phyloP scores from a whole-genome alignment of 2,888 invertebrate genomes.

The Nebria brevicollis region DNA sequence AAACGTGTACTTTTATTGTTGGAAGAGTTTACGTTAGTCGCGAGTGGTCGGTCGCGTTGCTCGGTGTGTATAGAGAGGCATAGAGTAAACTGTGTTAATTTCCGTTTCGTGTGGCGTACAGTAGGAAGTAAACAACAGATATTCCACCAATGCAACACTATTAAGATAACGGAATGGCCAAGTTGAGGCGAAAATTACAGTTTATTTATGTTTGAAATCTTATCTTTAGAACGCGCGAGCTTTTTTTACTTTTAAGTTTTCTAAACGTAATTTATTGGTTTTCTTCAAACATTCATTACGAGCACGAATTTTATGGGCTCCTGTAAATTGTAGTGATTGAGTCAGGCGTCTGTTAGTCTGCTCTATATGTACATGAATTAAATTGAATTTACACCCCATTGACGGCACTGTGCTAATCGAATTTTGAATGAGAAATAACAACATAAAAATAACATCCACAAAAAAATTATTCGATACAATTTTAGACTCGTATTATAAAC shows the following conservation, averaged over 20 bases:
- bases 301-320: constrained; percentile 36
- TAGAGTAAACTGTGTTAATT: constrained; percentile 53
- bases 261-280: constrained; percentile 22
- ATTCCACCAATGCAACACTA: constrained; percentile 52
- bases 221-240: constrained; percentile 54
- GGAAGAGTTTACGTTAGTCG: not conserved
- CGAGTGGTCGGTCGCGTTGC: constrained; percentile 2
- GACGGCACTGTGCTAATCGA: not conserved
- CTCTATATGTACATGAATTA: constrained; percentile 21
- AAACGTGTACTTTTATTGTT: constrained; percentile 24
- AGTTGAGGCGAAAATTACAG: constrained; percentile 49
- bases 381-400: constrained; percentile 32
- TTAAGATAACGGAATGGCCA: constrained; percentile 54
- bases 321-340: constrained; percentile 30
- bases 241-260: constrained; percentile 45
- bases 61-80: not conserved
- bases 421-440: not conserved
- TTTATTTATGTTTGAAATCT: constrained; percentile 45
- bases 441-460: constrained; percentile 6
- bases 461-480: not conserved
- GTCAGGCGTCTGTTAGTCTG: constrained; percentile 19
- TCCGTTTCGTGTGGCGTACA: constrained; percentile 51
- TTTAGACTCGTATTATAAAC: no score
- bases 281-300: constrained; percentile 27
- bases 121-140: constrained; percentile 48